Percentiles rank a stretch among this genome's conserved stretches.
Evolutionary conservation across 2,113 vertebrate genomes (phyloP).

Genomic region (Anseranas semipalmata): DNA sequence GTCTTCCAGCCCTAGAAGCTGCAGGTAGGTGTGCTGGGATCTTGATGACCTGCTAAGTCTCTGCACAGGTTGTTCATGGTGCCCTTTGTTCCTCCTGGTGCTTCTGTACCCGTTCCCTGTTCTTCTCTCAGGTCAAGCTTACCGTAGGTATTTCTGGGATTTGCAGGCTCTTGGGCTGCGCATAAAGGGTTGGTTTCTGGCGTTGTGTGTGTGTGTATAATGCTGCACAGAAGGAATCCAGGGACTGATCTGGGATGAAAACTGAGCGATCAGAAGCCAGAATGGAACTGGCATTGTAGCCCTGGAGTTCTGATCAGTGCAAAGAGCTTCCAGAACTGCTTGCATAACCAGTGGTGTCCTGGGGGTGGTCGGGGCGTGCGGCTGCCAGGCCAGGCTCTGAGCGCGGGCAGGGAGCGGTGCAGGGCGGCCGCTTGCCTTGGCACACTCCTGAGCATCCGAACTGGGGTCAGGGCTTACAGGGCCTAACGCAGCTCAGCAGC

Average conservation of each 20-base stretch:
- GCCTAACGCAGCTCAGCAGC: neutral
- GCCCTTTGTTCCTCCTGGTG: neutral
- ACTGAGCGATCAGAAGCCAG: neutral
- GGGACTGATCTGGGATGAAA: neutral
- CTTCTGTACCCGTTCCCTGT: neutral
- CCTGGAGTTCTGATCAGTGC: neutral
- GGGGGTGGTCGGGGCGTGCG: neutral
- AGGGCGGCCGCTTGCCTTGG: neutral
- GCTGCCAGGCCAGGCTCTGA: neutral
- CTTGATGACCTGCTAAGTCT: neutral
- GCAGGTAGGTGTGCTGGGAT: neutral
- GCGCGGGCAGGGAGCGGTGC: neutral
- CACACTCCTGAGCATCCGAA: neutral
- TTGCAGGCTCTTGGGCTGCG: neutral
- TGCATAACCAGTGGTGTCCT: neutral
- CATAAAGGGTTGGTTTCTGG: neutral
- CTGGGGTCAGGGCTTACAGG: neutral
- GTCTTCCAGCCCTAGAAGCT: neutral
- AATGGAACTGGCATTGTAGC: neutral
- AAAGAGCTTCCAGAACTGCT: neutral
- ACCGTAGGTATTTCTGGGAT: accelerated
- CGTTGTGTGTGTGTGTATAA: neutral
- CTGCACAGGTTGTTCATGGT: neutral
- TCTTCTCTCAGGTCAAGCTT: neutral
- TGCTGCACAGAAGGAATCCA: neutral